Evolutionary conservation across 2,797 vertebrate genomes (phyloP).

Genomic region (Lepidocolaptes lacrymiger): DNA sequence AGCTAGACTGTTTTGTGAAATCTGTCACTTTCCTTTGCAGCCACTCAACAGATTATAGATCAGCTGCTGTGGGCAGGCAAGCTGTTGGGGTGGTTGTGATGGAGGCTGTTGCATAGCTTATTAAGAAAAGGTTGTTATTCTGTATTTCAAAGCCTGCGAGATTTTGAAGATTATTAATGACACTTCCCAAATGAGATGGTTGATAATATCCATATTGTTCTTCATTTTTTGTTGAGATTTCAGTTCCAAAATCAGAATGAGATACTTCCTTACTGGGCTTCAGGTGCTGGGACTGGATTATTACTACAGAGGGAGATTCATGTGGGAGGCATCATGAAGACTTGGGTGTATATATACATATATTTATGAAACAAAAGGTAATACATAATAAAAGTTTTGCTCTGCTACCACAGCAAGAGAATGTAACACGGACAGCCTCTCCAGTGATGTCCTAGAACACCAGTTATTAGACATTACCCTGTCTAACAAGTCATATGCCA

Average conservation of each 20-base stretch:
- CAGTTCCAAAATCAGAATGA: neutral
- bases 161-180: neutral
- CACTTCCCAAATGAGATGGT: neutral
- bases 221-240: neutral
- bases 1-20: neutral
- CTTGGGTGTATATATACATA: neutral
- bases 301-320: neutral
- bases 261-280: neutral
- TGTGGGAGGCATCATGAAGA: fast-evolving
- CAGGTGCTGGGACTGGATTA: neutral
- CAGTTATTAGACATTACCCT: neutral
- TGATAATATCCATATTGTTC: neutral
- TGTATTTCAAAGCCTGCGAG: neutral
- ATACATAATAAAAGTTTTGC: neutral
- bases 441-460: too few species aligned
- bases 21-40: neutral
- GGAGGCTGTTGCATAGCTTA: neutral
- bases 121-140: neutral
- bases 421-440: neutral
- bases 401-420: neutral
- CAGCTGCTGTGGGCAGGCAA: neutral
- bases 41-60: neutral
- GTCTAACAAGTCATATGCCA: neutral
- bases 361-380: neutral
- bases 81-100: neutral